Percentiles rank a stretch among this genome's conserved stretches.
Conservation (phyloP, 2,797 vertebrate species). For the Paratrypauchen microcephalus region DNA sequence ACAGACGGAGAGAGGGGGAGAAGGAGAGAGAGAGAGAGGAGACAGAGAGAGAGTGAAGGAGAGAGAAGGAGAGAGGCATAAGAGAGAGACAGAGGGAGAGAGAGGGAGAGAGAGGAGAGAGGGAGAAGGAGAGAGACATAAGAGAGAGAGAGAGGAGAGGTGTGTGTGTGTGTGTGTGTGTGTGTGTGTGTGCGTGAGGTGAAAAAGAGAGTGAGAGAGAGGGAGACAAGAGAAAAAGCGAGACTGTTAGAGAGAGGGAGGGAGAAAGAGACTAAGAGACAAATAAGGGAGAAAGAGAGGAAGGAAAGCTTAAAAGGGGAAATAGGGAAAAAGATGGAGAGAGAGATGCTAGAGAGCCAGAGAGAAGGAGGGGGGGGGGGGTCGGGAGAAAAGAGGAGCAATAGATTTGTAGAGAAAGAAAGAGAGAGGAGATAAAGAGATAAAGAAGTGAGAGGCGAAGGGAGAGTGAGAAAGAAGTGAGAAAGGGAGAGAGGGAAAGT, state of each 20-base stretch:
- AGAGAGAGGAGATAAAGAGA: neutral
- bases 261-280: neutral
- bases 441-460: neutral
- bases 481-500: neutral
- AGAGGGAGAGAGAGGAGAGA: neutral
- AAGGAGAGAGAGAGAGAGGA: neutral
- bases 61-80: slow-evolving; percentile 39
- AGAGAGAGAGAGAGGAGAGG: neutral
- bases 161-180: neutral
- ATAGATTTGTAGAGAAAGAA: neutral
- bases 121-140: slow-evolving; percentile 35
- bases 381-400: neutral
- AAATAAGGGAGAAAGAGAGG: neutral
- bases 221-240: neutral
- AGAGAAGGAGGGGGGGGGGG: neutral
- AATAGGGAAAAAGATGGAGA: neutral
- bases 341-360: neutral
- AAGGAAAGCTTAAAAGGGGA: neutral
- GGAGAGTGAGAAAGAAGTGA: neutral
- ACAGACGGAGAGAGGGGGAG: slow-evolving; percentile 28
- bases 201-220: slow-evolving; percentile 3
- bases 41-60: slow-evolving; percentile 10
- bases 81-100: neutral
- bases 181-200: slow-evolving; percentile 1
- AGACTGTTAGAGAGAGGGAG: neutral